Conservation (phyloP, 2,888 invertebrate species). For the Endotricha flammealis region DNA sequence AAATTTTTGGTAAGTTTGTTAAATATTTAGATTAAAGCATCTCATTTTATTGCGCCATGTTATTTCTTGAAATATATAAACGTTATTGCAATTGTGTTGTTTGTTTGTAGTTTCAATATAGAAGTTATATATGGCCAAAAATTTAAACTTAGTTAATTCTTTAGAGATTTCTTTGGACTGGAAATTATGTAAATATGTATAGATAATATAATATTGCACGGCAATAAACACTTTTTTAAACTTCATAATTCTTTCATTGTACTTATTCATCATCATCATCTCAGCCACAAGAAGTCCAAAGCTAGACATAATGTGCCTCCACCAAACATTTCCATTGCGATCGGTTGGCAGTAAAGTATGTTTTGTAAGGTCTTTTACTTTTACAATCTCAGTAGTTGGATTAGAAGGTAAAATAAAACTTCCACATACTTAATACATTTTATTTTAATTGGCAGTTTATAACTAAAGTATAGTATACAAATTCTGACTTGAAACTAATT, state of each 20-base stretch:
- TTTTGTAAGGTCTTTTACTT: no score
- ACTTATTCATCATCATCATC: no score
- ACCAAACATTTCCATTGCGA: no score
- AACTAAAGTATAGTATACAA: conserved; percentile 40
- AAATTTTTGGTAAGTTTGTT: conserved; percentile 1
- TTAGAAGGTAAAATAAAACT: conserved; percentile 25
- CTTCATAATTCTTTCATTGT: no score
- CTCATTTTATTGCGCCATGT: conserved; percentile 4
- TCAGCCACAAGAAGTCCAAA: no score
- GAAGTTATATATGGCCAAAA: not conserved
- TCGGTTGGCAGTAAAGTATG: no score
- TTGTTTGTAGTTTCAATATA: no score
- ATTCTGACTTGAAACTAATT: conserved; percentile 16
- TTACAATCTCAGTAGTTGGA: no score
- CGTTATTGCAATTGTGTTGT: conserved; percentile 12
- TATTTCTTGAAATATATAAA: conserved; percentile 12
- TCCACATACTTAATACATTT: conserved; percentile 21
- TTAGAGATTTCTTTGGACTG: not conserved
- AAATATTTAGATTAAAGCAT: conserved; percentile 2
- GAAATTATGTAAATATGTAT: conserved; percentile 53
- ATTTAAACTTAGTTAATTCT: not conserved
- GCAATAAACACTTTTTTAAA: no score
- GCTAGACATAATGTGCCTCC: no score
- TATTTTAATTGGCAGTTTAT: conserved; percentile 63
- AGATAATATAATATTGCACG: no score